Percentiles rank a stretch among this genome's conserved stretches.
phyloP scores from a whole-genome alignment of 2,113 vertebrate genomes.

The Aphelocoma coerulescens region DNA sequence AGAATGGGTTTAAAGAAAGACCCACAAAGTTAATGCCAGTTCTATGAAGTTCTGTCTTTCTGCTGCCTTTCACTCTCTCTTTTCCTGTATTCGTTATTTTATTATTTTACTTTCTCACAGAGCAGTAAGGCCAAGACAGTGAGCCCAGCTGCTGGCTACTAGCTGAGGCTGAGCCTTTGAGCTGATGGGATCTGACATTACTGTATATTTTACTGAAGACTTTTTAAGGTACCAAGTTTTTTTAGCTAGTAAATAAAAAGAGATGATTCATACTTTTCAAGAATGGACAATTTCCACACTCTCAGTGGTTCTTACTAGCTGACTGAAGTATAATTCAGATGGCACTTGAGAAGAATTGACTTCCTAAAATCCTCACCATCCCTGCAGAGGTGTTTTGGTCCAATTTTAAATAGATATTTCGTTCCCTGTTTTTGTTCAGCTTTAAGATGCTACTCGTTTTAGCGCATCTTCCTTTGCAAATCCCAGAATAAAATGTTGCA shows the following conservation, averaged over 20 bases:
- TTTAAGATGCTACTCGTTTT: neutral
- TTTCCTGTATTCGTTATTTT: neutral
- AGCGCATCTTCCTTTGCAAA: slow-evolving; percentile 1
- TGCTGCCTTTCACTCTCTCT: neutral
- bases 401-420: neutral
- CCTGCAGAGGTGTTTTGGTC: neutral
- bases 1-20: neutral
- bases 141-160: neutral
- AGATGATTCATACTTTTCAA: neutral
- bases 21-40: neutral
- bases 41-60: neutral
- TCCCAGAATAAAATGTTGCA: neutral
- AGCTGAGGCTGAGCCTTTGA: neutral
- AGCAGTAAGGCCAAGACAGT: neutral
- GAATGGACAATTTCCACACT: neutral
- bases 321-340: neutral
- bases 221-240: neutral
- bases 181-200: neutral
- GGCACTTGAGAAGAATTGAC: neutral
- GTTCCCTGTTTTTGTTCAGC: neutral
- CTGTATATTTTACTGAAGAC: neutral
- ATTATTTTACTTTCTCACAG: neutral
- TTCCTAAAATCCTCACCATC: neutral
- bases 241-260: neutral
- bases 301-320: neutral